phyloP scores from a whole-genome alignment of 1,140 invertebrate species.

The Brachionus sp. region DNA sequence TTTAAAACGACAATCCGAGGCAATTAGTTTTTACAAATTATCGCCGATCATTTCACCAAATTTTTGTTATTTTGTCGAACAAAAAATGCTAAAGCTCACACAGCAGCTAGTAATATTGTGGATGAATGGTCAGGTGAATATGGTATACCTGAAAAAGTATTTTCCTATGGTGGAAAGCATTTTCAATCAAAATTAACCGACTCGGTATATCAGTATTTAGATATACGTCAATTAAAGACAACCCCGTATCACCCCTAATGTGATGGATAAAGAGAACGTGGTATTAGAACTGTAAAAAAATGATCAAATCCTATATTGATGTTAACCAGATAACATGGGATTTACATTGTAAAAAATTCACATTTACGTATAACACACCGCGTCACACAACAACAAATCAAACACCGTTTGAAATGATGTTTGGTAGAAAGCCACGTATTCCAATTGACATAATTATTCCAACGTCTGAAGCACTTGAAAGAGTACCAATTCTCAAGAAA shows the following conservation, averaged over 20 bases:
- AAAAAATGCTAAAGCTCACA: too few relatives aligned
- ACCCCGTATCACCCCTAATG: constrained; percentile 51
- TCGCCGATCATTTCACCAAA: too few relatives aligned
- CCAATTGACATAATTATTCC: not conserved
- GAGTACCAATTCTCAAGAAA: not conserved
- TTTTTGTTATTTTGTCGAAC: too few relatives aligned
- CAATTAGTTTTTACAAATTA: too few relatives aligned
- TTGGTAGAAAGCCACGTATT: not conserved
- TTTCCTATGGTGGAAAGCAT: not conserved
- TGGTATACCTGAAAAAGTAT: not conserved
- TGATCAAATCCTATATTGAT: not conserved
- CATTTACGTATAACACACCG: too few relatives aligned
- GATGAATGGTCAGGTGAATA: too few relatives aligned
- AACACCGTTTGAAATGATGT: not conserved
- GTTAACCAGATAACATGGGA: not conserved
- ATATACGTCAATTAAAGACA: constrained; percentile 46
- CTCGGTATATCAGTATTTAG: not conserved
- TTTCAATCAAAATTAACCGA: constrained; percentile 12
- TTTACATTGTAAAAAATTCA: too few relatives aligned
- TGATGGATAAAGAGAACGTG: constrained; percentile 52
- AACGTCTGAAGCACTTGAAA: not conserved
- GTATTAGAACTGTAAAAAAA: constrained; percentile 49
- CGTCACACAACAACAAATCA: too few relatives aligned
- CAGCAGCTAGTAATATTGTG: too few relatives aligned
- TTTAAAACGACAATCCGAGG: too few relatives aligned